phyloP scores from a whole-genome alignment of 2,113 vertebrate species.

The Antechinus stuartii region DNA sequence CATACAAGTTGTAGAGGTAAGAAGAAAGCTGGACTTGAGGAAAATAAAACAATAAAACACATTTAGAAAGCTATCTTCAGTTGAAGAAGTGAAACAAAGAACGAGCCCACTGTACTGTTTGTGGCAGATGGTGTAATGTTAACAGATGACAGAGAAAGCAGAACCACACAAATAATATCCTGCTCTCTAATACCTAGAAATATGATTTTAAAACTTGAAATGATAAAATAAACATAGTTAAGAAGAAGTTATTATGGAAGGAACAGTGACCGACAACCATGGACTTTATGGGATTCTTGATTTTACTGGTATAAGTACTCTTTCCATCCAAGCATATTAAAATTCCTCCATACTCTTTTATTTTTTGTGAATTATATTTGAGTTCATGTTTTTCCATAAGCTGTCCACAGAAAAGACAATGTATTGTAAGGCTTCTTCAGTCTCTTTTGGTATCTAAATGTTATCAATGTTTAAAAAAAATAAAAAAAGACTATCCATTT shows the following conservation, averaged over 20 bases:
- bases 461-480: no score
- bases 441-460: no score
- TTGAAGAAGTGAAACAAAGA: not conserved
- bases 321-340: no score
- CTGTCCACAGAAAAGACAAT: no score
- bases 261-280: not conserved
- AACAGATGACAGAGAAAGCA: not conserved
- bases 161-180: not conserved
- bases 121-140: not conserved
- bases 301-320: not conserved
- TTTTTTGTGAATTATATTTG: no score
- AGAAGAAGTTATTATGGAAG: not conserved
- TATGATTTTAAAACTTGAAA: not conserved
- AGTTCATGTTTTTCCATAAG: no score
- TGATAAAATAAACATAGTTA: not conserved
- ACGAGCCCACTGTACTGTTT: not conserved
- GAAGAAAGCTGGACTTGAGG: not conserved
- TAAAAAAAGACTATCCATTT: no score
- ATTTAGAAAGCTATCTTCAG: not conserved
- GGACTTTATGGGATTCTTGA: not conserved
- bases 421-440: no score
- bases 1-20: not conserved
- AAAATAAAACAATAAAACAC: not conserved
- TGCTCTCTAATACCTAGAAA: not conserved
- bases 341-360: no score